A percentile compares a stretch with the other conserved stretches of the same genome.
These are phyloP conservation scores for Unio pictorum DNA, from an alignment of 2,888 invertebrate genomes.

Conservation along the genomic window DNA sequence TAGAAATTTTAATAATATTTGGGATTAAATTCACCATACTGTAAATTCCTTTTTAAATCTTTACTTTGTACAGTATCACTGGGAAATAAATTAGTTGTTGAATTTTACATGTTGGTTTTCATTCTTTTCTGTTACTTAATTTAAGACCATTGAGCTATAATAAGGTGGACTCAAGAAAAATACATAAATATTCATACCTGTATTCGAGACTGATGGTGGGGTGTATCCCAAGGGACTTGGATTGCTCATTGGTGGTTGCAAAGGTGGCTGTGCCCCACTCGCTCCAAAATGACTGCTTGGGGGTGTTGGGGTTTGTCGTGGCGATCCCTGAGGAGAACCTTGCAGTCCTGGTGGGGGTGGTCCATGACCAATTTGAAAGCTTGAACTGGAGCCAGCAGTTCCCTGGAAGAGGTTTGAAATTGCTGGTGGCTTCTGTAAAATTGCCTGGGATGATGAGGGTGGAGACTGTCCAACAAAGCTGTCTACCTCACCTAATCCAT, in stretches of 20 bases:
- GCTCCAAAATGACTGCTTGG: not conserved
- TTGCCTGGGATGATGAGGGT: slow-evolving; percentile 17
- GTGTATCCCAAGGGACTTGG: slow-evolving; percentile 10
- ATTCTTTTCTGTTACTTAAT: too few relatives aligned
- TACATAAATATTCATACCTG: too few relatives aligned
- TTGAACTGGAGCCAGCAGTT: slow-evolving; percentile 25
- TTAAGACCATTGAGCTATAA: too few relatives aligned
- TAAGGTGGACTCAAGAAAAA: too few relatives aligned
- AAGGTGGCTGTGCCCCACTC: slow-evolving; percentile 3
- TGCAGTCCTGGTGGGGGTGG: slow-evolving; percentile 20
- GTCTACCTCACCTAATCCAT: slow-evolving; percentile 67
- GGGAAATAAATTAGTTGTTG: too few relatives aligned
- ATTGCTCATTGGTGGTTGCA: slow-evolving; percentile 19
- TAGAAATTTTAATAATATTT: too few relatives aligned
- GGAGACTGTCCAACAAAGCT: slow-evolving; percentile 69
- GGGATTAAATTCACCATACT: too few relatives aligned
- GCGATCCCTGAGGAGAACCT: slow-evolving; percentile 4
- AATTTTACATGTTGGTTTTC: too few relatives aligned
- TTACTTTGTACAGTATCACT: too few relatives aligned
- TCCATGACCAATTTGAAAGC: slow-evolving; percentile 57
- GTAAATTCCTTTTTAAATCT: too few relatives aligned
- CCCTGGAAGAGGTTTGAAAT: slow-evolving; percentile 29
- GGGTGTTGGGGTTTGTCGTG: slow-evolving; percentile 15
- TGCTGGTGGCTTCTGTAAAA: slow-evolving; percentile 9
- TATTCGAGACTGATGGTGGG: not conserved